phyloP scores from a whole-genome alignment of 2,888 invertebrate genomes.

The Onchidella celtica region DNA sequence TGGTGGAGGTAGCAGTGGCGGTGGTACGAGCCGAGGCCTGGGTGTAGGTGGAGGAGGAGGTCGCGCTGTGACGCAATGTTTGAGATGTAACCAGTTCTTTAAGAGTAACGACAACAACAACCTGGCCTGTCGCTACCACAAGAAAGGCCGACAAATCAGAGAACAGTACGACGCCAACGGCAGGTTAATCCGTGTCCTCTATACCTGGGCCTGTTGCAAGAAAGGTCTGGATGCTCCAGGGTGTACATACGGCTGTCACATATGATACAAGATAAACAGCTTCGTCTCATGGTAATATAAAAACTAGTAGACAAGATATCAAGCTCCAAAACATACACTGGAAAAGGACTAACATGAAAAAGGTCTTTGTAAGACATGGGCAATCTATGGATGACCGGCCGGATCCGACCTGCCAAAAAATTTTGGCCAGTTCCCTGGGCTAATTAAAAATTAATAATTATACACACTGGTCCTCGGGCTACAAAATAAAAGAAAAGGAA shows the following conservation, averaged over 20 bases:
- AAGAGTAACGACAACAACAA: slow-evolving; percentile 67
- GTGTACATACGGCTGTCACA: slow-evolving; percentile 68
- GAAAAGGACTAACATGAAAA: too few relatives aligned
- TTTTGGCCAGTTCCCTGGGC: too few relatives aligned
- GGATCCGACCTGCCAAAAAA: too few relatives aligned
- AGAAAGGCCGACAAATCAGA: slow-evolving; percentile 68
- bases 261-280: neutral
- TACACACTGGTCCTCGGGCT: too few relatives aligned
- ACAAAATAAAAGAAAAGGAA: too few relatives aligned
- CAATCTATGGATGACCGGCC: too few relatives aligned
- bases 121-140: slow-evolving; percentile 69
- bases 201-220: slow-evolving; percentile 74
- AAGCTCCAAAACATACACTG: too few relatives aligned
- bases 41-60: neutral
- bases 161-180: slow-evolving; percentile 68
- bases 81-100: slow-evolving; percentile 70
- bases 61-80: slow-evolving; percentile 63
- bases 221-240: slow-evolving; percentile 66
- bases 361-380: too few relatives aligned
- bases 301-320: too few relatives aligned
- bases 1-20: neutral
- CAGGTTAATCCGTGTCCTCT: slow-evolving; percentile 63
- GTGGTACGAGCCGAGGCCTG: slow-evolving; percentile 13
- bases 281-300: too few relatives aligned
- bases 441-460: too few relatives aligned